A percentile compares a stretch with the other conserved stretches of the same genome.
Conservation (phyloP, 2,888 invertebrate species). For the Chymomyza procnemis region DNA sequence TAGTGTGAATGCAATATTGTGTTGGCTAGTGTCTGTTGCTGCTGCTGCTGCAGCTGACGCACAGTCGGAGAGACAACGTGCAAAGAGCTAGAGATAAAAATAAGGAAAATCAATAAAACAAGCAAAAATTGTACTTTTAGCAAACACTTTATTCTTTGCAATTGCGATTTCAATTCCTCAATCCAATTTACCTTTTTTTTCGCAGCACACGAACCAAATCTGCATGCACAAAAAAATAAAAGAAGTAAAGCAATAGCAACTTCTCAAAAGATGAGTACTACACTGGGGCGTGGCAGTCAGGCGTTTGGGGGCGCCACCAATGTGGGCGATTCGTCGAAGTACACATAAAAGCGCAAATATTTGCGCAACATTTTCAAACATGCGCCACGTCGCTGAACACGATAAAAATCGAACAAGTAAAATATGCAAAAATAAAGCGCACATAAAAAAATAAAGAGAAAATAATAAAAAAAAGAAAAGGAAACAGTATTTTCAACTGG, state of each 20-base stretch:
- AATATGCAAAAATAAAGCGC: conserved; percentile 63
- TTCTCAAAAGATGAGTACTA: background rate
- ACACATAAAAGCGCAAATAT: conserved; percentile 71
- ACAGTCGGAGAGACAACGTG: background rate
- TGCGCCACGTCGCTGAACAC: conserved; percentile 29
- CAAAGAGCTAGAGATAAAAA: background rate
- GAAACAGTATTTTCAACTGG: background rate
- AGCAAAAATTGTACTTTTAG: conserved; percentile 31
- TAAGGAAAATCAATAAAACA: conserved; percentile 56
- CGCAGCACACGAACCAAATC: conserved; percentile 45
- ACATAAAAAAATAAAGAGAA: conserved; percentile 35
- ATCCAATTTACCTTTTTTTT: conserved; percentile 66
- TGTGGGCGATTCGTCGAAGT: conserved; percentile 21
- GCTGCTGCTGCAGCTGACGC: background rate
- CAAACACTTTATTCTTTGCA: conserved; percentile 27
- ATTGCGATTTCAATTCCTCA: conserved; percentile 72
- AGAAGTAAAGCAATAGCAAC: conserved; percentile 15
- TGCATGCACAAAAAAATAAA: conserved; percentile 47
- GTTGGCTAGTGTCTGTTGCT: background rate
- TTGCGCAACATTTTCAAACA: conserved; percentile 69
- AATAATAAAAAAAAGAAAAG: conserved; percentile 25
- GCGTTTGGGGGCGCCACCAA: background rate
- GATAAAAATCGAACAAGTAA: conserved; percentile 69
- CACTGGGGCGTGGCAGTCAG: background rate
- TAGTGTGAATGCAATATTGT: no score